Percentiles rank a stretch among this genome's conserved stretches.
phyloP scores from a whole-genome alignment of 2,888 invertebrate genomes.

The Nemapogon koenigi region DNA sequence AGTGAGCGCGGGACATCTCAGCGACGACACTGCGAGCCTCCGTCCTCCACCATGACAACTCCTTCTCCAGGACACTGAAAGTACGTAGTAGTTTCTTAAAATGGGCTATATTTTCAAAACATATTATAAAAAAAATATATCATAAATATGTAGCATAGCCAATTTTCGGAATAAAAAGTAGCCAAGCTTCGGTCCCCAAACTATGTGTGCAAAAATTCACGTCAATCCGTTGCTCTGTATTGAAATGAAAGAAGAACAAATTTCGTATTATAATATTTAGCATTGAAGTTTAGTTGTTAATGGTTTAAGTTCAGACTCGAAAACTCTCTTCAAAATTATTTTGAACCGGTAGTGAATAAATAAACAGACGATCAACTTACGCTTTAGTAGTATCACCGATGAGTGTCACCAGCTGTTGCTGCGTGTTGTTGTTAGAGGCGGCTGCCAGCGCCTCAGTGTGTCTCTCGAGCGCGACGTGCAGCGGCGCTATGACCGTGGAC shows the following conservation, averaged over 20 bases:
- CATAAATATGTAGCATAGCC: no score
- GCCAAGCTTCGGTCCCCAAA: no score
- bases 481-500: constrained; percentile 24
- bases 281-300: background rate
- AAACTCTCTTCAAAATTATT: background rate
- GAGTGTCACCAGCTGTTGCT: constrained; percentile 25
- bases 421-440: constrained; percentile 17
- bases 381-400: constrained; percentile 33
- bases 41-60: constrained; percentile 48
- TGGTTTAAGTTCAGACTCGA: background rate
- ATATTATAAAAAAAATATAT: no score
- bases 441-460: constrained; percentile 34
- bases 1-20: constrained; percentile 44
- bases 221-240: background rate
- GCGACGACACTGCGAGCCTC: constrained; percentile 34
- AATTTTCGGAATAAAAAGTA: no score
- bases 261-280: background rate
- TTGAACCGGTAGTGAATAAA: background rate
- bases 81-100: no score
- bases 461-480: constrained; percentile 36
- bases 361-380: constrained; percentile 19
- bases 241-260: background rate
- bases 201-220: background rate
- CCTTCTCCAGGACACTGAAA: constrained; percentile 46
- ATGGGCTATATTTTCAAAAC: no score